A percentile compares a stretch with the other conserved stretches of the same genome.
Evolutionary conservation across 1,140 invertebrate species (phyloP).

Genomic region (Limonius californicus): DNA sequence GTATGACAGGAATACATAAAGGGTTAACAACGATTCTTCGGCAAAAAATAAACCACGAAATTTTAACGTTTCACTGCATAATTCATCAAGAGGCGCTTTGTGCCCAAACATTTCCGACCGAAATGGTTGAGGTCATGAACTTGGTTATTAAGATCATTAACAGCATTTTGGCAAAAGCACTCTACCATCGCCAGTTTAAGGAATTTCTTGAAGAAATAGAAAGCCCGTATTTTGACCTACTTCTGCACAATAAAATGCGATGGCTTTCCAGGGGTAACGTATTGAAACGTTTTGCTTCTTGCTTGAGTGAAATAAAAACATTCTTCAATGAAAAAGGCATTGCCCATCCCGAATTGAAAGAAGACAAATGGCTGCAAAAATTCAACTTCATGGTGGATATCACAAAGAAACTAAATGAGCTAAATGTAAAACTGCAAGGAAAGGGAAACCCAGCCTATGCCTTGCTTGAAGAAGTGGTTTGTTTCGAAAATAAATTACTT

Average conservation of each 20-base stretch:
- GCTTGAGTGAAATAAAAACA: constrained; percentile 35
- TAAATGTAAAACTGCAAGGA: constrained; percentile 40
- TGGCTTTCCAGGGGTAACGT: constrained; percentile 34
- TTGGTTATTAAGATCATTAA: constrained; percentile 15
- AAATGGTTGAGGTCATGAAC: constrained; percentile 34
- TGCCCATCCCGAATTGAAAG: constrained; percentile 35
- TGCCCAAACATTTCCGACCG: constrained; percentile 38
- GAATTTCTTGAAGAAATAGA: constrained; percentile 35
- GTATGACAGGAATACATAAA: background rate
- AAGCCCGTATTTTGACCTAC: constrained; percentile 35
- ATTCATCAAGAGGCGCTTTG: constrained; percentile 37
- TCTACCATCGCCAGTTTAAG: constrained; percentile 38
- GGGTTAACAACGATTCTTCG: constrained; percentile 27
- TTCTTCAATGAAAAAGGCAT: constrained; percentile 39
- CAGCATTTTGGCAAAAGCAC: constrained; percentile 32
- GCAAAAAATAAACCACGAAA: constrained; percentile 39
- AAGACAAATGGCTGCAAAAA: constrained; percentile 41
- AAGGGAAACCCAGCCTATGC: constrained; percentile 35
- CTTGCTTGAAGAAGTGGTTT: constrained; percentile 29
- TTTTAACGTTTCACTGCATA: constrained; percentile 38
- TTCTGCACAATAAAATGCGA: constrained; percentile 35
- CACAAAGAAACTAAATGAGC: constrained; percentile 38
- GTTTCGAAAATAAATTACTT: constrained; percentile 39
- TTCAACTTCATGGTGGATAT: constrained; percentile 40
- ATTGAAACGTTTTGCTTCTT: constrained; percentile 34